Evolutionary conservation across 2,113 vertebrate species (phyloP).

Genomic region (Lynx canadensis): DNA sequence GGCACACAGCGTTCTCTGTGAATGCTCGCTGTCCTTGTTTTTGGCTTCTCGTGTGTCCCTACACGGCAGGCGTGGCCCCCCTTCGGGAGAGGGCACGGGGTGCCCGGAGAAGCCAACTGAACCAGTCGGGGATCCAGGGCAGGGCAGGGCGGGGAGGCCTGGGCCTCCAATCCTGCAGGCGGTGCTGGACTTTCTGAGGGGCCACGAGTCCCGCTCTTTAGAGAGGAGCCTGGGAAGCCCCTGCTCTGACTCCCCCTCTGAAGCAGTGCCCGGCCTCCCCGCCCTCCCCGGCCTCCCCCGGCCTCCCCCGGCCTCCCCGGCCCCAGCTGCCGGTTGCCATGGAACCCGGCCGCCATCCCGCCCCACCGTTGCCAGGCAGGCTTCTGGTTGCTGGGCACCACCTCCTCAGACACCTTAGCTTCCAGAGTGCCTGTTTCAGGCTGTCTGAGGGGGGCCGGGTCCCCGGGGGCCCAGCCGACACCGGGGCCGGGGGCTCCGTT

Average conservation of each 20-base stretch:
- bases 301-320: neutral
- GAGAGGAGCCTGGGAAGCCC: constrained; percentile 42
- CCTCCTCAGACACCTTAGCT: constrained; percentile 54
- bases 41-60: neutral
- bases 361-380: constrained; percentile 53
- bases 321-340: constrained; percentile 64
- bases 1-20: rapidly evolving
- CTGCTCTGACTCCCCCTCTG: neutral
- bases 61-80: rapidly evolving
- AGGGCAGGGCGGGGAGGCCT: neutral
- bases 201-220: neutral
- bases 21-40: neutral
- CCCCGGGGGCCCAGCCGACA: neutral
- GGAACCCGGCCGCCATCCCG: constrained; percentile 50
- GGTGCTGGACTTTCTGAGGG: neutral
- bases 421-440: neutral
- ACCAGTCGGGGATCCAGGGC: neutral
- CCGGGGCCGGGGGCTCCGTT: neutral
- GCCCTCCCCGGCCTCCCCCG: neutral
- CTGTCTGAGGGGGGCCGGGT: neutral
- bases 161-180: neutral
- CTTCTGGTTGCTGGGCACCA: constrained; percentile 64
- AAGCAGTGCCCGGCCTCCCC: neutral
- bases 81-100: neutral
- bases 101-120: neutral